Base-by-base conservation (phyloP, 2,113 vertebrate genomes). In the Eulacestoma nigropectus region DNA sequence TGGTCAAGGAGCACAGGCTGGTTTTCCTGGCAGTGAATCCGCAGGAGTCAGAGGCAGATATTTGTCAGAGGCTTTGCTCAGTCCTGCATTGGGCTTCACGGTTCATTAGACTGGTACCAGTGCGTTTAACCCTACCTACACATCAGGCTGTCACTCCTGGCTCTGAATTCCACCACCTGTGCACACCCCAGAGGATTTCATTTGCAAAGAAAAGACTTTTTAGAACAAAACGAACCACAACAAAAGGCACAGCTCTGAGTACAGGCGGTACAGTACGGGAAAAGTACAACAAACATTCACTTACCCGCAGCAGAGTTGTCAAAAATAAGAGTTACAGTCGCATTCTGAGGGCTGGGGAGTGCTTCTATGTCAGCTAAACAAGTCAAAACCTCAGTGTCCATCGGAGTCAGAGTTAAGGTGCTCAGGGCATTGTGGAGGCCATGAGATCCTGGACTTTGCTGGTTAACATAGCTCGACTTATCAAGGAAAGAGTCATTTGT, bases 351-450 rank as follows among this genome's bases (percentile, higher is more conserved):
- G 18, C n/a, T 89, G 27, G 73, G 47, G 53, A 98, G 97, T 37
- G 96, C 97, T 83, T 97, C 96, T 94, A 99, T 97, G 19, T 91
- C 94, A 57, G 97, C 99, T 98, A 98, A 97, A 65, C 99, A 99
- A 27, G 98, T 98, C 95, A 99, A 93, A 8, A 60, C 69, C 67
- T 97, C 97, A 13, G 97, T 98, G 84, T 81, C 96, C 59, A 19
- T 73, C 1, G 98, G 98, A 29, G 46, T 97, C 76, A 99, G 42
- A 14, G 85, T 94, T 81, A 99, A 97, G 90, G 96, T 80, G 73
- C 98, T 99, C 95, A 91, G 96, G 50, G 95, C 89, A 50, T 96
- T 96, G 59, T 98, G 96, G 84, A 98, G 97, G 77, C 65, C 87
- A 4, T 95, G 81, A 11, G 85, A 77, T 57, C 89, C 95, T 92